Percentiles rank a stretch among this genome's conserved stretches.
These are phyloP conservation scores for Saturnia pavonia DNA, from an alignment of 2,888 invertebrate genomes.

Conservation along the genomic window DNA sequence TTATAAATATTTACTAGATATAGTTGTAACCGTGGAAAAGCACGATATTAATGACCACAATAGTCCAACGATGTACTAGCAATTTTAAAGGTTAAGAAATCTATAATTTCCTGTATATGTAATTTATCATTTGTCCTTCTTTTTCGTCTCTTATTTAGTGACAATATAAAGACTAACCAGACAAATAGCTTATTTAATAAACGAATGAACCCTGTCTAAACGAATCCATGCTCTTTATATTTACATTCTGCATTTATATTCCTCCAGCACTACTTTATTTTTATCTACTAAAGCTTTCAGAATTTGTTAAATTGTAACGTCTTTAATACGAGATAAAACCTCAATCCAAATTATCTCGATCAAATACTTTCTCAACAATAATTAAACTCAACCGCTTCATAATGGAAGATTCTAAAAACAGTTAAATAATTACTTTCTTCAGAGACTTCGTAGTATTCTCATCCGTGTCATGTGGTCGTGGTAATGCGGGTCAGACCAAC, in stretches of 20 bases:
- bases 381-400: background rate
- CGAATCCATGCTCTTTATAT: too few relatives aligned
- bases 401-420: background rate
- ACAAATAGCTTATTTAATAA: too few relatives aligned
- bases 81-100: too few relatives aligned
- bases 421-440: conserved; percentile 22
- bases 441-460: conserved; percentile 95
- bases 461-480: conserved; percentile 94
- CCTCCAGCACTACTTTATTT: background rate
- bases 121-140: too few relatives aligned
- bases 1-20: too few relatives aligned
- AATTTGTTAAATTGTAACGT: background rate
- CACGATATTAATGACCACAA: too few relatives aligned
- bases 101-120: too few relatives aligned
- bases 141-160: too few relatives aligned
- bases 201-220: too few relatives aligned
- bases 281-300: background rate
- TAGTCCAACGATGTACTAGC: too few relatives aligned
- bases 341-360: background rate
- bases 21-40: background rate
- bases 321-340: background rate
- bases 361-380: background rate
- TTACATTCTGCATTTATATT: too few relatives aligned
- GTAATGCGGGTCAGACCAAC: conserved; percentile 95
- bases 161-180: too few relatives aligned